phyloP scores from a whole-genome alignment of 2,888 invertebrate species.

The Drosophila pseudotakahashii region DNA sequence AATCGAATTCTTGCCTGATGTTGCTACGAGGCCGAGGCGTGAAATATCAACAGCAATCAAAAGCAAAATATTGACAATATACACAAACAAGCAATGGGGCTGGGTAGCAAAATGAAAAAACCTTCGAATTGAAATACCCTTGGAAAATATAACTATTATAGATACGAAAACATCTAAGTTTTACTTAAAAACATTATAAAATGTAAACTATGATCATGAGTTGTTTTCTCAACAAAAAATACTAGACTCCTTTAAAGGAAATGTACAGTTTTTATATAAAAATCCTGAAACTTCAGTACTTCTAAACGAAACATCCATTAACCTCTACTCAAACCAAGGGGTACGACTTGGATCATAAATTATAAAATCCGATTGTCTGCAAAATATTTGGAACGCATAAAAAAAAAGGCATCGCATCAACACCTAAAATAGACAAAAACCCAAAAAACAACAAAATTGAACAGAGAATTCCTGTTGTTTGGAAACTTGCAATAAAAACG shows the following conservation, averaged over 20 bases:
- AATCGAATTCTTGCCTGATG: constrained; percentile 43
- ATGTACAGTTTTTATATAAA: neutral
- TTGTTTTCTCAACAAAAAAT: no score
- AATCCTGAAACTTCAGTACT: no score
- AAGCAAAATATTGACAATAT: constrained; percentile 65
- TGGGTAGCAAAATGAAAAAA: neutral
- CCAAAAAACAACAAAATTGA: constrained; percentile 27
- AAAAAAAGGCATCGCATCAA: constrained; percentile 58
- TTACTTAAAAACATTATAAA: no score
- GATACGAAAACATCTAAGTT: no score
- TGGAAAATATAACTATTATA: no score
- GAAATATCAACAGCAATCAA: constrained; percentile 70
- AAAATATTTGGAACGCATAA: constrained; percentile 72
- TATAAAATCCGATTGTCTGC: constrained; percentile 67
- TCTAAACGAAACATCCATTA: neutral
- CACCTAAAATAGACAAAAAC: constrained; percentile 70
- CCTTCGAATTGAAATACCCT: constrained; percentile 37
- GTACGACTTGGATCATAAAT: constrained; percentile 60
- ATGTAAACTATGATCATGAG: no score
- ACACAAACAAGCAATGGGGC: constrained; percentile 30
- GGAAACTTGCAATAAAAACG: constrained; percentile 57
- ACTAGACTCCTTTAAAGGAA: no score
- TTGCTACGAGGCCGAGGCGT: constrained; percentile 58
- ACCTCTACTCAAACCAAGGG: neutral
- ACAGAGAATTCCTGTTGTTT: constrained; percentile 59